phyloP scores from a whole-genome alignment of 2,797 vertebrate species.

The Poeciliopsis turneri region DNA sequence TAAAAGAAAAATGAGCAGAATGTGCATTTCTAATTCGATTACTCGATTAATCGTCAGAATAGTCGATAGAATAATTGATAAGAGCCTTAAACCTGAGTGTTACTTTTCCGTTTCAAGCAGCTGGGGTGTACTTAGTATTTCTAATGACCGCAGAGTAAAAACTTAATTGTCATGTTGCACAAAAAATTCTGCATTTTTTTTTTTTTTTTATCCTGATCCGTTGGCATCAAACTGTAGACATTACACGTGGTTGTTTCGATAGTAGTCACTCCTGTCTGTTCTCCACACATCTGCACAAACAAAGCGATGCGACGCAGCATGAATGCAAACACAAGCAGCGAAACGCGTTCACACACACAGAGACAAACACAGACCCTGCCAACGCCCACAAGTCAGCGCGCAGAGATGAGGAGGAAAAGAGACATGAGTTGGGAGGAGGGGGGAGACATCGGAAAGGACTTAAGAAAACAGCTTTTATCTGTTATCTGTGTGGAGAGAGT shows the following conservation, averaged over 20 bases:
- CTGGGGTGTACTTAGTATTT: neutral
- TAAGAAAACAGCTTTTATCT: conserved; percentile 61
- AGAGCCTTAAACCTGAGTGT: no score
- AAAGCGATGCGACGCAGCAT: conserved; percentile 19
- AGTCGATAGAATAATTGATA: no score
- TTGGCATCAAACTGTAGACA: neutral
- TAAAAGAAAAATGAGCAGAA: no score
- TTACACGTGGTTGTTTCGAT: neutral
- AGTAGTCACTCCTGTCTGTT: conserved; percentile 31
- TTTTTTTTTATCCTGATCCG: neutral
- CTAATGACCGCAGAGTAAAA: neutral
- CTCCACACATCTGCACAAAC: conserved; percentile 23
- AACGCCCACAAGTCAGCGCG: conserved; percentile 34
- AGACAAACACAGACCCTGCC: conserved; percentile 24
- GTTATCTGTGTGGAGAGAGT: conserved; percentile 47
- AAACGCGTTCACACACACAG: conserved; percentile 8
- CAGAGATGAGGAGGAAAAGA: conserved; percentile 11
- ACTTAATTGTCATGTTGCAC: neutral
- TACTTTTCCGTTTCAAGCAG: neutral
- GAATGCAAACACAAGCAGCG: conserved; percentile 23
- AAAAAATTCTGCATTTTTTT: no score
- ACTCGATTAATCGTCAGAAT: no score
- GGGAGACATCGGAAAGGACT: conserved; percentile 47
- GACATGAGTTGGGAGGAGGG: conserved; percentile 28
- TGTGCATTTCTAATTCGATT: no score